Conservation (phyloP, 1,140 invertebrate species). For the Pseudomyrmex concolor region DNA sequence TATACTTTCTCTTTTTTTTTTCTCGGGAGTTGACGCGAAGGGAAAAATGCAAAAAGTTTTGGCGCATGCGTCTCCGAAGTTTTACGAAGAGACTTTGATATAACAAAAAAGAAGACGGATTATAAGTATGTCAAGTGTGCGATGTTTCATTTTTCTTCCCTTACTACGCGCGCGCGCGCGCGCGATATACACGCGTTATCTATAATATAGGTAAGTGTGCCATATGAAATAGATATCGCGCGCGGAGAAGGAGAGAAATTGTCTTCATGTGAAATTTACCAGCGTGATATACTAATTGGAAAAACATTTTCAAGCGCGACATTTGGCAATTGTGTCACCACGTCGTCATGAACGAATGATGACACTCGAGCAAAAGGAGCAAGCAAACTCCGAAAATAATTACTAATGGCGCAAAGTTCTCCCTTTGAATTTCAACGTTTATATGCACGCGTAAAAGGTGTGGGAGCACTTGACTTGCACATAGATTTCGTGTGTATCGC, state of each 20-base stretch:
- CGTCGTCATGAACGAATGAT: background rate
- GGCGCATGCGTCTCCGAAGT: conserved; percentile 12
- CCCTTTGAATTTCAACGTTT: background rate
- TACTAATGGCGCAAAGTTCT: background rate
- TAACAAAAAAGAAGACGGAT: background rate
- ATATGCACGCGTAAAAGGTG: background rate
- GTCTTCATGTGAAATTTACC: too few species aligned
- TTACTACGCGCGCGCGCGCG: background rate
- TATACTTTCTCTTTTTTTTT: background rate
- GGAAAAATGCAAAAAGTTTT: conserved; percentile 20
- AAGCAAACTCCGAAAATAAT: background rate
- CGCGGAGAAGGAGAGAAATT: too few species aligned
- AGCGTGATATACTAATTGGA: too few species aligned
- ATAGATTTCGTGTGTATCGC: too few species aligned
- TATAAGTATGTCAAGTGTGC: conserved; percentile 13
- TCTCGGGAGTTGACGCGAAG: background rate
- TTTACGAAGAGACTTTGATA: background rate
- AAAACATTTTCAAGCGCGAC: background rate
- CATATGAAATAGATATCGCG: too few species aligned
- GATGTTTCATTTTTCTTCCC: background rate
- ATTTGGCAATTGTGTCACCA: background rate
- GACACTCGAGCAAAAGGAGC: background rate
- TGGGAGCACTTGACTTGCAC: background rate
- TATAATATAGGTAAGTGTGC: background rate
- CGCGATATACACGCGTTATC: background rate